phyloP scores from a whole-genome alignment of 1,140 invertebrate species.

The Stegodyphus dumicola region DNA sequence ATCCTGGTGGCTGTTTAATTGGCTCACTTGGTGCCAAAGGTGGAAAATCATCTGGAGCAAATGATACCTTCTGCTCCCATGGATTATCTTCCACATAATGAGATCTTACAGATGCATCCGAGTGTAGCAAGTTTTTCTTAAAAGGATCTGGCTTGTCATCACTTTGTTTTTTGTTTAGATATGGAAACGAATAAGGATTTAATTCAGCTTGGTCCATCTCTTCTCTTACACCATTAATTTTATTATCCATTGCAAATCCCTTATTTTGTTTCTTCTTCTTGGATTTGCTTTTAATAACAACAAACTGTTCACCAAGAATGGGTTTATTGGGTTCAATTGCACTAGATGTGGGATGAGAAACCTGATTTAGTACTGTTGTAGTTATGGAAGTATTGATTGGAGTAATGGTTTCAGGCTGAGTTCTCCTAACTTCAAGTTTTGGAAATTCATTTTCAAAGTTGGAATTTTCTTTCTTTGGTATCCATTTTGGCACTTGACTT shows the following conservation, averaged over 20 bases:
- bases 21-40: conserved; percentile 20
- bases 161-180: no score
- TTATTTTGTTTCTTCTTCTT: conserved; percentile 49
- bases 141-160: conserved; percentile 3
- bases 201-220: not conserved
- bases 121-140: not conserved
- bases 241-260: not conserved
- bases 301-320: conserved; percentile 17
- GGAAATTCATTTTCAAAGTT: conserved; percentile 52
- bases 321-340: not conserved
- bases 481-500: not conserved
- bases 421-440: conserved; percentile 21
- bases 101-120: not conserved
- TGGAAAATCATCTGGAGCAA: conserved; percentile 58
- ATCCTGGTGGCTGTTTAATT: conserved; percentile 64
- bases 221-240: not conserved
- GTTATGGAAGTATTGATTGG: not conserved
- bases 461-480: conserved; percentile 14
- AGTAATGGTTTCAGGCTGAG: not conserved
- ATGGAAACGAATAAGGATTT: no score
- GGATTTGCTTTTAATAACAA: conserved; percentile 40
- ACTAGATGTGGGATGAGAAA: not conserved
- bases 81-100: not conserved
- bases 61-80: conserved; percentile 14
- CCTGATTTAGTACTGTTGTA: not conserved